Percentiles rank a stretch among this genome's conserved stretches.
phyloP scores from a whole-genome alignment of 2,888 invertebrate genomes.

The Callyntrura guangdongensis region DNA sequence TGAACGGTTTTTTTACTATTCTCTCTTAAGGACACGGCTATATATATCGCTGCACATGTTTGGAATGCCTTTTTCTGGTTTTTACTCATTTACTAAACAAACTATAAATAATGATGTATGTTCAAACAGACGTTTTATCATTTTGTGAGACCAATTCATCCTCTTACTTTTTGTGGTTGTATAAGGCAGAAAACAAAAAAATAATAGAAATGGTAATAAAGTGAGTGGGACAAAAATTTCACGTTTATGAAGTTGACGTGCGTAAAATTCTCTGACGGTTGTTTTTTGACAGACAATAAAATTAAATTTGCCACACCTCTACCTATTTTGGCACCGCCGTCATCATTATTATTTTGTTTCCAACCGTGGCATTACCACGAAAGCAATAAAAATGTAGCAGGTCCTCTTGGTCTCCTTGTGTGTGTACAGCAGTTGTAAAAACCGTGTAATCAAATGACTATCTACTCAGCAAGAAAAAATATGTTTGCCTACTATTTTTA shows the following conservation, averaged over 20 bases:
- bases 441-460: constrained; percentile 22
- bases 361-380: neutral
- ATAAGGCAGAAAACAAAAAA: too few species aligned
- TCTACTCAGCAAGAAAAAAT: constrained; percentile 38
- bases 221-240: neutral
- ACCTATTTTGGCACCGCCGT: neutral
- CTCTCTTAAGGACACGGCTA: too few species aligned
- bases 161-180: too few species aligned
- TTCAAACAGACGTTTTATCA: too few species aligned
- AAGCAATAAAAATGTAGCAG: constrained; percentile 33
- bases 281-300: constrained; percentile 24
- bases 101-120: too few species aligned
- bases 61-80: too few species aligned
- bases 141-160: too few species aligned
- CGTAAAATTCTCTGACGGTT: neutral
- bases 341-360: constrained; percentile 10
- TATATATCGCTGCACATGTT: too few species aligned
- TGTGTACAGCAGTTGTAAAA: too few species aligned
- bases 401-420: neutral
- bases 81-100: too few species aligned
- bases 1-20: neutral
- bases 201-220: too few species aligned
- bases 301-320: neutral
- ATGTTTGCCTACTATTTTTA: constrained; percentile 1
- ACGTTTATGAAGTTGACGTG: neutral